phyloP scores from a whole-genome alignment of 2,797 vertebrate genomes.

The Oreochromis grahami region DNA sequence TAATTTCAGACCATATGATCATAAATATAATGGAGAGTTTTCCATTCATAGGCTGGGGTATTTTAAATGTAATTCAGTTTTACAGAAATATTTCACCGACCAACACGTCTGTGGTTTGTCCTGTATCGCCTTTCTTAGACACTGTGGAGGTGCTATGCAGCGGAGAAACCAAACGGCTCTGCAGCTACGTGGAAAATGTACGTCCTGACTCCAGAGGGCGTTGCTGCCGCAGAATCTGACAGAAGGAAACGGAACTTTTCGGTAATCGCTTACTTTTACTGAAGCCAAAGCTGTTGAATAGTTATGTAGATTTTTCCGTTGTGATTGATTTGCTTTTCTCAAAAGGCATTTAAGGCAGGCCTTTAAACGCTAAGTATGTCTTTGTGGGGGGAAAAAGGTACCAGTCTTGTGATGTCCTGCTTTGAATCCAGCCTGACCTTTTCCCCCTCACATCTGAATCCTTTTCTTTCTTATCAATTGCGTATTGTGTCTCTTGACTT shows the following conservation, averaged over 20 bases:
- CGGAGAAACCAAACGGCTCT: conserved; percentile 80
- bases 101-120: not conserved
- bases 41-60: not conserved
- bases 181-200: conserved; percentile 88
- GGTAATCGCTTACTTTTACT: conserved; percentile 30
- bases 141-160: conserved; percentile 88
- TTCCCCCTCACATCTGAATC: not conserved
- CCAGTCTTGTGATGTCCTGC: not conserved
- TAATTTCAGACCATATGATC: not conserved
- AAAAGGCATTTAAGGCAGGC: not conserved
- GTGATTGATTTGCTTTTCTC: not conserved
- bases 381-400: not conserved
- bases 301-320: not conserved
- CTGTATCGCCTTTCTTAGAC: conserved; percentile 68
- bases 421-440: not conserved
- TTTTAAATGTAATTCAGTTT: not conserved
- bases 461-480: not conserved
- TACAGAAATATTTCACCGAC: not conserved
- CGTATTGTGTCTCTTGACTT: not conserved
- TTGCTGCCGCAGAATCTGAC: conserved; percentile 62
- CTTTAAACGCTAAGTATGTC: not conserved
- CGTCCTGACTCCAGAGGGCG: conserved; percentile 66
- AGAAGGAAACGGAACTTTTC: conserved; percentile 78
- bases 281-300: not conserved
- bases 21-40: not conserved